Percentiles rank a stretch among this genome's conserved stretches.
phyloP scores from a whole-genome alignment of 2,113 vertebrate species.

The Mobula birostris region DNA sequence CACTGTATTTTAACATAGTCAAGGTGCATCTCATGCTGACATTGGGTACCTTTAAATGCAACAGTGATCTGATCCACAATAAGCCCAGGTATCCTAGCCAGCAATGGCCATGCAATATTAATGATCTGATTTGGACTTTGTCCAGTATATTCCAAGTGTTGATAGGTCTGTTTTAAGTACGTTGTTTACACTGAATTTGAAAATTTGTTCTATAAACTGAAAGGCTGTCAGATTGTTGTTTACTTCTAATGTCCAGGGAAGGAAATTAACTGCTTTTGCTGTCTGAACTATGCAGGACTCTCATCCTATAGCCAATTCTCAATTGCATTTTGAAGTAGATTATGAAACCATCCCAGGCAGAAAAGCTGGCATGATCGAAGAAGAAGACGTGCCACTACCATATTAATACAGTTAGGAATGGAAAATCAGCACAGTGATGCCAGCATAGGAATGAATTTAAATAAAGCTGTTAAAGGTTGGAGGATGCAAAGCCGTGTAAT shows the following conservation, averaged over 20 bases:
- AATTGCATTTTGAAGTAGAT: background rate
- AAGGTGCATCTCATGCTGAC: background rate
- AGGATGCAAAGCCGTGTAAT: no score
- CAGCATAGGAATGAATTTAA: no score
- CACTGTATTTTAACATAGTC: background rate
- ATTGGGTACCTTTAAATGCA: background rate
- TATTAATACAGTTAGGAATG: no score
- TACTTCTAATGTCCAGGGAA: background rate
- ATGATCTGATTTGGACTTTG: background rate
- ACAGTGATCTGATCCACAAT: background rate
- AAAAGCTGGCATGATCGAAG: background rate
- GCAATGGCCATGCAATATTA: background rate
- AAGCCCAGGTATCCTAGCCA: background rate
- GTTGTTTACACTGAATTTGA: background rate
- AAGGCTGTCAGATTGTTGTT: background rate
- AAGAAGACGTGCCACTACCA: background rate
- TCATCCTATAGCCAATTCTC: background rate
- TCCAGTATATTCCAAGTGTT: background rate
- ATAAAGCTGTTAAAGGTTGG: no score
- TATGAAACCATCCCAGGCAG: background rate
- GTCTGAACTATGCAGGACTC: background rate
- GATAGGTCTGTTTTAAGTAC: background rate
- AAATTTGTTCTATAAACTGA: background rate
- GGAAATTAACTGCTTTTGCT: background rate
- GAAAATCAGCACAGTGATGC: no score